Evolutionary conservation across 2,888 invertebrate species (phyloP).

Genomic region (Limnephilus auricula): DNA sequence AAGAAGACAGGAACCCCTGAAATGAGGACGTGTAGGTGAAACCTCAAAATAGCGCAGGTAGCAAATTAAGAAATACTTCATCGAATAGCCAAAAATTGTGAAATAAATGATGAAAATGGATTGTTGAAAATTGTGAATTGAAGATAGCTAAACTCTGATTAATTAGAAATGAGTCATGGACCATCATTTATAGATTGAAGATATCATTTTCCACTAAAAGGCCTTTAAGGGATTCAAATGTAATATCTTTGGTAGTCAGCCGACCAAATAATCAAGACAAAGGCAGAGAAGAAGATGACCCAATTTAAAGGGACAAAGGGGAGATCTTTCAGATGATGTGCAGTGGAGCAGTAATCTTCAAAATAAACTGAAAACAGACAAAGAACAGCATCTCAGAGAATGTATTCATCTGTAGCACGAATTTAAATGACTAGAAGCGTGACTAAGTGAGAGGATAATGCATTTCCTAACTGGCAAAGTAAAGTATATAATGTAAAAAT

Average conservation of each 20-base stretch:
- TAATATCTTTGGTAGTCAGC: background rate
- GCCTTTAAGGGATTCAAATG: background rate
- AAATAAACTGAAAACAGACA: background rate
- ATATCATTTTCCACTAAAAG: background rate
- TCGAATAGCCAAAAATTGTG: too few relatives aligned
- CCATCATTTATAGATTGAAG: background rate
- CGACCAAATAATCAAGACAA: background rate
- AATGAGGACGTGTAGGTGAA: too few relatives aligned
- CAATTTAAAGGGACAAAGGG: background rate
- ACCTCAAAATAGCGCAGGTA: too few relatives aligned
- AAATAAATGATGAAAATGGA: too few relatives aligned
- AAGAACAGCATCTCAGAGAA: background rate
- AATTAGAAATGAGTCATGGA: background rate
- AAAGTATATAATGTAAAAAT: background rate
- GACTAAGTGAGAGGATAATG: background rate
- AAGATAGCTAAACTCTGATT: background rate
- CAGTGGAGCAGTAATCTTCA: background rate
- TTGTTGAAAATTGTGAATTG: background rate
- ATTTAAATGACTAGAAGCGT: conserved; percentile 1
- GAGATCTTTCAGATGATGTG: background rate
- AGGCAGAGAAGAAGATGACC: background rate
- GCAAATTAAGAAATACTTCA: too few relatives aligned
- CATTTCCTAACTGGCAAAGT: background rate
- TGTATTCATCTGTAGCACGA: background rate
- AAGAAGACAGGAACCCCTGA: too few relatives aligned